Percentiles rank a stretch among this genome's conserved stretches.
phyloP scores from a whole-genome alignment of 2,888 invertebrate species.

The Zygogramma bicolorata region DNA sequence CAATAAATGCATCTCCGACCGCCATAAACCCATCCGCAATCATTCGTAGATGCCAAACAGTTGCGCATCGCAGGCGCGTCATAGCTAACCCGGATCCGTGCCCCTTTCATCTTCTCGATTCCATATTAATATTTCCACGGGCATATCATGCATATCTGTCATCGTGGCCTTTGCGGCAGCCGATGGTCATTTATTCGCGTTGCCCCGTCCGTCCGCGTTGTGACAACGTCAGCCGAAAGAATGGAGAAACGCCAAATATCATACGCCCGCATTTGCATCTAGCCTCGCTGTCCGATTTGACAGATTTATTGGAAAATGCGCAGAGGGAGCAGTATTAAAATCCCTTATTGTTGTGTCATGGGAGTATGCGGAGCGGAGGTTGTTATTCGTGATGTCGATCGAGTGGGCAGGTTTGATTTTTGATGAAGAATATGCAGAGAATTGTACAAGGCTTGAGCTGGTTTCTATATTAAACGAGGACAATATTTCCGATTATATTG shows the following conservation, averaged over 20 bases:
- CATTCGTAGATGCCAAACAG: slow-evolving; percentile 47
- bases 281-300: slow-evolving; percentile 60
- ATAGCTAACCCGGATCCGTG: slow-evolving; percentile 60
- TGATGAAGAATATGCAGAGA: background rate
- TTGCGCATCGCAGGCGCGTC: slow-evolving; percentile 49
- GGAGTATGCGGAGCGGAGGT: slow-evolving; percentile 17
- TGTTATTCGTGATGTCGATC: background rate
- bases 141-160: slow-evolving; percentile 66
- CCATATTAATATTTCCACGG: slow-evolving; percentile 67
- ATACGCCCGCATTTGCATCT: slow-evolving; percentile 65
- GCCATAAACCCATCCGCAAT: slow-evolving; percentile 27
- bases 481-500: no score
- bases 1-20: background rate
- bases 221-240: slow-evolving; percentile 49
- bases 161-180: slow-evolving; percentile 57
- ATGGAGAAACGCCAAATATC: slow-evolving; percentile 57
- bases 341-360: slow-evolving; percentile 60
- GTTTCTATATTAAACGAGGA: no score
- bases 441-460: no score
- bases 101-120: slow-evolving; percentile 61
- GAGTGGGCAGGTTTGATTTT: background rate
- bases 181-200: slow-evolving; percentile 60
- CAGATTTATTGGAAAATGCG: slow-evolving; percentile 65
- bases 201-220: slow-evolving; percentile 57
- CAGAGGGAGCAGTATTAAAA: slow-evolving; percentile 58